Base-by-base conservation (phyloP, 1,140 invertebrate species). In the Brachionus plicatilis region DNA sequence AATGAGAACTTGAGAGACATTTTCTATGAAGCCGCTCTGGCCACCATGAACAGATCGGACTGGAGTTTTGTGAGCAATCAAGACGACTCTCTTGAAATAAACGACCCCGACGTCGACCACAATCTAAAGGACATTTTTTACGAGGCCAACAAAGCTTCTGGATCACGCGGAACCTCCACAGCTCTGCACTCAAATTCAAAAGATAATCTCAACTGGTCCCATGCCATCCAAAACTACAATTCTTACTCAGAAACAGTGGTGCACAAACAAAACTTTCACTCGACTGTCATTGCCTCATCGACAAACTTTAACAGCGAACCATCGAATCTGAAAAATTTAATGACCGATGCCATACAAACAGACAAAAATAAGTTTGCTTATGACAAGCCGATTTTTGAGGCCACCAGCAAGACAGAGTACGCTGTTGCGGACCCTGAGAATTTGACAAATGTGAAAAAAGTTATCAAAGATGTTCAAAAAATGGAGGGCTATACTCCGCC, bases 1-100 rank as follows among this genome's bases (percentile, higher is more conserved):
- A 45, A 76, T 2, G 72, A 76, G 33, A 47, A 76, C 53, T 76
- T 76, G 29, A 47, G 45, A 76, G 72, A 76, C 11, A 76, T 76
- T 29, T 76, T 76, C 27, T 76, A 76, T 29, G 72, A 76, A 14
- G 72, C 72, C 20, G 45, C 72, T 11, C 12, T 50, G 20, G 72
- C 72, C 9, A 76, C 41, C 14, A 76, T 50, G 41, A 76, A 47
- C 47, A 76, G 72, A 76, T 76, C 41, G 6, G 68, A 43, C n/a
- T 72, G 68, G 68, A 68, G 66, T 37, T 33, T 43, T 43, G 41
- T 45, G 11, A 41, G 68, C 43, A 76, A 27, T 47, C 27, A 47
- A 12, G 41, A 50, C 20, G 41, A 76, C 27, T 76, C 41, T 45
- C 41, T 76, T 27, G 72, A 76, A 4, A 27, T 50, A 1, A 20